A percentile compares a stretch with the other conserved stretches of the same genome.
These are phyloP conservation scores for Syncerus caffer DNA, from an alignment of 2,797 vertebrate genomes.

Conservation along the genomic window DNA sequence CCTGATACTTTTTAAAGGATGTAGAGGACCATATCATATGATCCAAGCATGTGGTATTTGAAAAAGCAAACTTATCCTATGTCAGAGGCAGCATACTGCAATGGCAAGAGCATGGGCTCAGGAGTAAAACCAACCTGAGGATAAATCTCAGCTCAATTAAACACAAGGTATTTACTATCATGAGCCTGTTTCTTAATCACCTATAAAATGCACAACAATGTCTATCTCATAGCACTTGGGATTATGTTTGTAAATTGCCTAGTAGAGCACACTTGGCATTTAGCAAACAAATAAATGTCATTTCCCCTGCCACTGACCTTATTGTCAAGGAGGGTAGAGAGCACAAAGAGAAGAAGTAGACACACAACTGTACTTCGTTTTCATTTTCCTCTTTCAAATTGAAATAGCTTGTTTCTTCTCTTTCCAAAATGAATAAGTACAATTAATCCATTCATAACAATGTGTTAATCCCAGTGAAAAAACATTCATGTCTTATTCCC, in stretches of 20 bases:
- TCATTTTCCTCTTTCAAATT: slow-evolving; percentile 25
- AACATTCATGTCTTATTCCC: slow-evolving; percentile 84
- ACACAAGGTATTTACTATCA: not conserved
- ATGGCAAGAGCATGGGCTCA: not conserved
- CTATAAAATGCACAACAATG: not conserved
- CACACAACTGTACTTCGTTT: not conserved
- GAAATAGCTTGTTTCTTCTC: not conserved
- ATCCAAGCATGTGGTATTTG: not conserved
- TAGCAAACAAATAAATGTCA: not conserved
- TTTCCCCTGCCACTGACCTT: not conserved
- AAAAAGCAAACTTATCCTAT: not conserved
- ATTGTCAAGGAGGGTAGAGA: not conserved
- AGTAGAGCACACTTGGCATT: not conserved
- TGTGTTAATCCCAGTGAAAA: slow-evolving; percentile 84
- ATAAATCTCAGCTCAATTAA: not conserved
- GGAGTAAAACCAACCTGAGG: not conserved
- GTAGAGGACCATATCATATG: not conserved
- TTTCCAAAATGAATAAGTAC: not conserved
- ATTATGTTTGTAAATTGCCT: not conserved
- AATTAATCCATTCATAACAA: not conserved
- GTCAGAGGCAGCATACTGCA: not conserved
- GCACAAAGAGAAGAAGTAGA: not conserved
- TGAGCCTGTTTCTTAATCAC: not conserved
- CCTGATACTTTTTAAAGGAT: not conserved
- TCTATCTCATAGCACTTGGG: not conserved